Evolutionary conservation across 2,797 vertebrate genomes (phyloP).

Genomic region (Discoglossus pictus): DNA sequence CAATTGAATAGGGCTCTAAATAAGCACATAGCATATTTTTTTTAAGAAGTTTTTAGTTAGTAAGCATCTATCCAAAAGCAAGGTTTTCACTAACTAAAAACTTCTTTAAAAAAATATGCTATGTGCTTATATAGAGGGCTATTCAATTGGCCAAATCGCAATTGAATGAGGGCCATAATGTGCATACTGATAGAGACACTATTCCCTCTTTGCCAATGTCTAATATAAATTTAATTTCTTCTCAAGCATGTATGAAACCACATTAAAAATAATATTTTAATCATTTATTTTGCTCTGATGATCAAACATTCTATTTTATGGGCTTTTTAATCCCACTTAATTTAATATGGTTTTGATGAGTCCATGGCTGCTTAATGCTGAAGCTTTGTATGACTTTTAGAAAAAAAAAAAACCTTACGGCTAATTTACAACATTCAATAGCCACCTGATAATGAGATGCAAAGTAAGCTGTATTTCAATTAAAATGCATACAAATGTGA

Average conservation of each 20-base stretch:
- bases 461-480: conserved; percentile 56
- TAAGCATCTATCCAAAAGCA: no score
- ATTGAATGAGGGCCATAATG: no score
- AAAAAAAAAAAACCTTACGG: conserved; percentile 47
- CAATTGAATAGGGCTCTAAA: no score
- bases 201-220: not conserved
- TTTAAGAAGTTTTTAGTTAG: no score
- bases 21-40: no score
- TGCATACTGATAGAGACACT: not conserved
- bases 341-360: conserved; percentile 58
- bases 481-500: conserved; percentile 53
- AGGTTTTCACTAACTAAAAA: no score
- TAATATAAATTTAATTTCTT: conserved; percentile 19
- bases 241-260: conserved; percentile 38
- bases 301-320: conserved; percentile 60
- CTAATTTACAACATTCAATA: conserved; percentile 58
- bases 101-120: no score
- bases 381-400: conserved; percentile 56
- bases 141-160: no score
- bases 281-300: conserved; percentile 47
- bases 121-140: no score
- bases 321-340: conserved; percentile 45
- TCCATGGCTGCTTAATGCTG: conserved; percentile 53
- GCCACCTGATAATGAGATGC: conserved; percentile 56
- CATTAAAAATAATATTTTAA: conserved; percentile 53